Evolutionary conservation across 2,888 invertebrate genomes (phyloP), one percentile per base, ranked within the genome.

Genomic region (Tholera decimalis): DNA sequence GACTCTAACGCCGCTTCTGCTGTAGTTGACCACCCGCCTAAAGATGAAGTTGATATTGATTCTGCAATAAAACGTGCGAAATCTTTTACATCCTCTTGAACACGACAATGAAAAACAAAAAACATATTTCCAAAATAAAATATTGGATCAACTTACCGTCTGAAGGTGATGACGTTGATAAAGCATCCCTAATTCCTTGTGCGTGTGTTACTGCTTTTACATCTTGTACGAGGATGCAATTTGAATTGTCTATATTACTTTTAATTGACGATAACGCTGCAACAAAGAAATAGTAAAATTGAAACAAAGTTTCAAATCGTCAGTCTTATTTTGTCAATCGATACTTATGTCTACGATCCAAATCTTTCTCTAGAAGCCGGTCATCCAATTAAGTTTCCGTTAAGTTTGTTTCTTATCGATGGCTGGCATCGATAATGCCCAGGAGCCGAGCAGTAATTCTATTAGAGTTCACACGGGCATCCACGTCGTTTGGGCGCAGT

Each of bases 261-360:
- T 98, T 97, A 98, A 98, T 98, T 91, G 98, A 98, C 96, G 97
- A 98, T 96, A 98, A 97, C 92, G 98, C 98, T 98, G 97, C 49
- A 97, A 97, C 88, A 93, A 92, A 87, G 75, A 84, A 79, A 81
- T 77, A 46, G 39, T 59, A 22, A 39, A 47, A 60, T 74, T 61
- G 68, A 51, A 46, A 68, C 28, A 60, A 65, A 58, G 33, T 55
- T 58, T 46, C 37, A 54, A 63, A 15, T 60, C 33, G 37, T 47
- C 47, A 58, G 41, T 58, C 20, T 0, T 61, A 66, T 44, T 65
- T 75, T 81, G 49, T 71, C 68, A 76, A 80, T 76, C 80, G 65
- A 70, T 79, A 85, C 79, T 79, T 65, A 83, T 82, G 73, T 83
- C 73, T 75, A 82, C 83, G 71, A 86, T 85, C 80, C 57, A 83